Conservation (phyloP, 2,797 vertebrate genomes). For the Muraenolepis orangiensis region DNA sequence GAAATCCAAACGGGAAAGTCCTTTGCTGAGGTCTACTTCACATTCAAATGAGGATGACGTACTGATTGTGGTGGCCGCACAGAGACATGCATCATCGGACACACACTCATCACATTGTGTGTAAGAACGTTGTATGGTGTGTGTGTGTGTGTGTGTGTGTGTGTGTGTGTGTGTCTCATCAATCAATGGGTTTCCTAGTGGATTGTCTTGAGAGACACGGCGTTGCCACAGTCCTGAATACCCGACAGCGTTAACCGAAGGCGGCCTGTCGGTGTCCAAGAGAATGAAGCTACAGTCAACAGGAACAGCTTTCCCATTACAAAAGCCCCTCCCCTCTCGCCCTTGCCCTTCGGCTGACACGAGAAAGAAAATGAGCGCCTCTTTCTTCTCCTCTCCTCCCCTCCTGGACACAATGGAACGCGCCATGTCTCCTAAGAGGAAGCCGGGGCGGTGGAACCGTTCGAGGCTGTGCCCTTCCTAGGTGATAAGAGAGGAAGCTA, state of each 20-base stretch:
- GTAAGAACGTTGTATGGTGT: not conserved
- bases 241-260: slow-evolving; percentile 41
- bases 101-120: not conserved
- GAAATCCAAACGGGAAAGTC: slow-evolving; percentile 60
- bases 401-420: slow-evolving; percentile 29
- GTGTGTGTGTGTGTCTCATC: slow-evolving; percentile 43
- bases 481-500: slow-evolving; percentile 31
- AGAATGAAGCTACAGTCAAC: not conserved
- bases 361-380: not conserved
- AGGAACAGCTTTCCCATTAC: not conserved
- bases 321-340: not conserved
- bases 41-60: slow-evolving; percentile 28
- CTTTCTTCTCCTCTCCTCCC: too few species aligned
- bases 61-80: slow-evolving; percentile 9
- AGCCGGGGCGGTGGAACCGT: slow-evolving; percentile 35
- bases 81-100: not conserved
- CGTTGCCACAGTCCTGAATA: slow-evolving; percentile 35
- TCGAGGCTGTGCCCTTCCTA: slow-evolving; percentile 36
- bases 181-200: slow-evolving; percentile 57
- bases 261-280: not conserved
- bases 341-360: not conserved
- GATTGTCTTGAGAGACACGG: slow-evolving; percentile 46
- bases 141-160: slow-evolving; percentile 6
- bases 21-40: slow-evolving; percentile 22
- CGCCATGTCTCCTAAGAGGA: slow-evolving; percentile 27